A percentile compares a stretch with the other conserved stretches of the same genome.
Evolutionary conservation across 2,888 invertebrate genomes (phyloP).

Genomic region (Pheosia tremula): DNA sequence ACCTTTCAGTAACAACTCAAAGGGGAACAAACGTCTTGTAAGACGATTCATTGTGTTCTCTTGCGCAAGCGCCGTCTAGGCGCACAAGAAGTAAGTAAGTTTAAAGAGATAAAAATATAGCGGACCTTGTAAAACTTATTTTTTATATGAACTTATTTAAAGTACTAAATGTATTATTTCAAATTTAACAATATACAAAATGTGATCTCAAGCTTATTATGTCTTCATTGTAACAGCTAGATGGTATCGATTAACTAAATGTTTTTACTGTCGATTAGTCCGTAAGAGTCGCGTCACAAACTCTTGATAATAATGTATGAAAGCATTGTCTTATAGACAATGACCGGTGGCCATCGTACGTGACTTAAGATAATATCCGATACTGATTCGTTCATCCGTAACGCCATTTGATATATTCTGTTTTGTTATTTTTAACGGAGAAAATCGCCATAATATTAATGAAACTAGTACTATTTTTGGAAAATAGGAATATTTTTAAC

Average conservation of each 20-base stretch:
- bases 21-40: constrained; percentile 66
- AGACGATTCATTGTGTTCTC: constrained; percentile 55
- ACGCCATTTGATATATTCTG: constrained; percentile 26
- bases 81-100: background rate
- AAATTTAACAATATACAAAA: background rate
- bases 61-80: constrained; percentile 19
- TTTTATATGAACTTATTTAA: background rate
- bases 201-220: constrained; percentile 11
- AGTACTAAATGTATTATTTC: background rate
- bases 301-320: constrained; percentile 59
- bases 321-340: constrained; percentile 64
- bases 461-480: no score
- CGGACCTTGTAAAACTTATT: no score
- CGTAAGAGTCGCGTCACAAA: constrained; percentile 32
- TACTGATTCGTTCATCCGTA: constrained; percentile 24
- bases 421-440: constrained; percentile 5
- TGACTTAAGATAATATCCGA: constrained; percentile 40
- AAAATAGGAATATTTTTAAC: no score
- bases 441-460: background rate
- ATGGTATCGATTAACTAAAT: constrained; percentile 18
- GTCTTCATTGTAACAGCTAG: constrained; percentile 5
- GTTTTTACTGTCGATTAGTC: constrained; percentile 31
- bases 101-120: no score
- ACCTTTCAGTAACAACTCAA: constrained; percentile 30
- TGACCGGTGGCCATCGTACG: constrained; percentile 49